Evolutionary conservation across 2,888 invertebrate species (phyloP), one percentile per base, ranked within the genome.

Genomic region (Strigamia crassipes): DNA sequence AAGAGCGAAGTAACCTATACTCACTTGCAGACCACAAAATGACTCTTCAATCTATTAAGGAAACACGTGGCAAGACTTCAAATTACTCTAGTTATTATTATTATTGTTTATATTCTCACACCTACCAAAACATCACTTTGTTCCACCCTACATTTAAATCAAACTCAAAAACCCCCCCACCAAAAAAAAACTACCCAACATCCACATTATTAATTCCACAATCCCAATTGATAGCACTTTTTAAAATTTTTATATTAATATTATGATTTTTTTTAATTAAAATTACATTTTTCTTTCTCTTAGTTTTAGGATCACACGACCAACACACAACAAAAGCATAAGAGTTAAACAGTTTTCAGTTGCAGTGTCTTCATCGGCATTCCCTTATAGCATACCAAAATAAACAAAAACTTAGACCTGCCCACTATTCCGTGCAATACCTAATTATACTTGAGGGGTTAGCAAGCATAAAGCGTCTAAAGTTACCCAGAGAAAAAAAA

Each of bases 1-100:
- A 27, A 73, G 31, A 31, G 31, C 12, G 73, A 73, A 31, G 31
- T 12, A 61, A 27, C 73, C 12, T 27, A 73, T 2, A 38, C 9
- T 38, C 38, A 38, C 38, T 38, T 38, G 38, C 38, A 38, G 38
- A 4, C 38, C 31, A 27, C 27, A 27, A 73, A 66, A 66, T 23
- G 21, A 23, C n/a, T 66, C 15, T 31, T 27, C 73, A 73, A 73
- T 8, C 15, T 56, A 56, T 56, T 56, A 56, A 31, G 73, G 31
- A 73, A 66, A 66, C 61, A 66, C 18, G 61, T 66, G 61, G 61
- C 61, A 66, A 66, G 73, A 27, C 73, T 73, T 73, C 73, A 73
- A 73, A n/a, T 56, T 56, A 9, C n/a, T 18, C 18, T 56, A 21
- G 1, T n/a, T 51, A 15, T 51, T 42, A 13, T 42, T 42, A 13